These are phyloP conservation scores for Spilarctia lutea DNA, from an alignment of 2,888 invertebrate genomes.

Conservation along the genomic window DNA sequence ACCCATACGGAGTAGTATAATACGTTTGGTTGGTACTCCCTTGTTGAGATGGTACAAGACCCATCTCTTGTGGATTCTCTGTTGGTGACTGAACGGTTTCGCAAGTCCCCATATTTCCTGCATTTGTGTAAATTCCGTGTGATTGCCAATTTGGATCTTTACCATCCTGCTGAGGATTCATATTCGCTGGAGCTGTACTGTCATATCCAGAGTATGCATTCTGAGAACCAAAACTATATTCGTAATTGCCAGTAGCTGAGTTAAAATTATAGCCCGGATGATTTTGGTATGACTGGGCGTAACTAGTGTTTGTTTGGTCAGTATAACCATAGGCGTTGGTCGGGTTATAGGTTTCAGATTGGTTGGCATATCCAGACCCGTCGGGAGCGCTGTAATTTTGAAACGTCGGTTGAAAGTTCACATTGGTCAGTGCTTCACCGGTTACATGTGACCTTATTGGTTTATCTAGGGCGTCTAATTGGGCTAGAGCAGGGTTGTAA, in stretches of 20 bases:
- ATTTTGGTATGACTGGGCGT: conserved; percentile 75
- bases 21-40: conserved; percentile 65
- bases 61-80: conserved; percentile 63
- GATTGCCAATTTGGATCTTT: conserved; percentile 67
- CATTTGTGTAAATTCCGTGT: conserved; percentile 79
- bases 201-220: conserved; percentile 65
- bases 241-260: conserved; percentile 83
- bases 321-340: conserved; percentile 53
- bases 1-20: conserved; percentile 83
- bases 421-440: conserved; percentile 70
- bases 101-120: conserved; percentile 78
- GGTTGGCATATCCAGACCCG: conserved; percentile 31
- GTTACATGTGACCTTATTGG: conserved; percentile 81
- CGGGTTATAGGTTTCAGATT: conserved; percentile 57
- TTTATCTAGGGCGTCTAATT: conserved; percentile 72
- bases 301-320: conserved; percentile 60
- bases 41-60: conserved; percentile 45
- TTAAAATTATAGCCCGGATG: conserved; percentile 89
- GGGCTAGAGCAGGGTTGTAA: conserved; percentile 60
- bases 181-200: conserved; percentile 55
- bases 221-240: conserved; percentile 89
- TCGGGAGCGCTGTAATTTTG: conserved; percentile 48
- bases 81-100: conserved; percentile 82
- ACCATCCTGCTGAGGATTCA: conserved; percentile 57
- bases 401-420: conserved; percentile 52